Percentiles rank a stretch among this genome's conserved stretches.
Evolutionary conservation across 2,797 vertebrate species (phyloP).

Genomic region (Myotis myotis): DNA sequence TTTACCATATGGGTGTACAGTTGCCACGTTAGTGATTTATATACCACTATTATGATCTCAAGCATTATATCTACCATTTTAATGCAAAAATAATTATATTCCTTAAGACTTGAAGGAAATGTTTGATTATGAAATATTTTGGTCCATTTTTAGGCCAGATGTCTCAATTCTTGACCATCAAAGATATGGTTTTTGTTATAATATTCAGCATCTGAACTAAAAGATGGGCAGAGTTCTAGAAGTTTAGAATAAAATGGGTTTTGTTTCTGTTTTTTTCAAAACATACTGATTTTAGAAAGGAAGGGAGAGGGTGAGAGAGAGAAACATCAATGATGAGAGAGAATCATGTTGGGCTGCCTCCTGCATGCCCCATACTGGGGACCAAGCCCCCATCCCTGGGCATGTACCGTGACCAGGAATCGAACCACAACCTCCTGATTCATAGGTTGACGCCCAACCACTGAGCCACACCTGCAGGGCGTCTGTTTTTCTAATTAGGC

Average conservation of each 20-base stretch:
- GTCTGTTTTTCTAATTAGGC: not conserved
- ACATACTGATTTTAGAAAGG: no score
- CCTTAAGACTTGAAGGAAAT: not conserved
- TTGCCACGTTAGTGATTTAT: not conserved
- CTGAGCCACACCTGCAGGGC: no score
- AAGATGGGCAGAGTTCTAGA: not conserved
- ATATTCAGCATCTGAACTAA: not conserved
- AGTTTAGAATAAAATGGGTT: not conserved
- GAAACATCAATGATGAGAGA: no score
- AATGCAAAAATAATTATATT: not conserved
- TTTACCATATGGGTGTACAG: not conserved
- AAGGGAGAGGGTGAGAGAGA: no score
- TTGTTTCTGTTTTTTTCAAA: not conserved
- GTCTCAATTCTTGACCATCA: not conserved
- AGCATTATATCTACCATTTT: not conserved
- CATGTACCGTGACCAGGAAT: no score
- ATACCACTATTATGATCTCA: not conserved
- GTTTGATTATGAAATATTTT: conserved; percentile 28
- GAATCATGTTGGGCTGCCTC: no score
- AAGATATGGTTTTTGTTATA: not conserved
- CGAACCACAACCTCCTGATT: no score
- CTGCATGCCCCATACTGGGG: no score
- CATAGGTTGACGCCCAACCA: no score
- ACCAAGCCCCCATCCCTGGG: no score
- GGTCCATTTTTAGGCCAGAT: not conserved